These are phyloP conservation scores for Dendrophyllia cribrosa DNA, from an alignment of 64 coral and sea anemone species.

Conservation along the genomic window DNA sequence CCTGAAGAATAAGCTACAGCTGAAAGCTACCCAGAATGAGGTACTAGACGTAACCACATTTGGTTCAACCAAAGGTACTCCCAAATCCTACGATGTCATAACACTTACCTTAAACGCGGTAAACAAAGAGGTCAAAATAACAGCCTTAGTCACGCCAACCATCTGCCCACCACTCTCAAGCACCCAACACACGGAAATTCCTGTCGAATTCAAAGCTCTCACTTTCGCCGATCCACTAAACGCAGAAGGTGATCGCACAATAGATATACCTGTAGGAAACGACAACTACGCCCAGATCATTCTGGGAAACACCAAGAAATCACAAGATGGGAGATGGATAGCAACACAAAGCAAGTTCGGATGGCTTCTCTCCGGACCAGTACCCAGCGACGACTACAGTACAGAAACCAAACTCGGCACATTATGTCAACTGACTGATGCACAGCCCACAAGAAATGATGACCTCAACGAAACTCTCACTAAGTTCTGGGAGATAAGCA, in stretches of 20 bases:
- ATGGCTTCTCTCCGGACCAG: constrained; percentile 68
- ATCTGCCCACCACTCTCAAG: constrained; percentile 68
- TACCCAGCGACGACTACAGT: constrained; percentile 6
- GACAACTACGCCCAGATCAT: constrained; percentile 60
- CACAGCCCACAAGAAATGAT: not conserved
- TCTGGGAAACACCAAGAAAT: constrained; percentile 56
- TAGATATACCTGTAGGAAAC: constrained; percentile 79
- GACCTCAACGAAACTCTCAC: constrained; percentile 1
- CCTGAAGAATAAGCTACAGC: constrained; percentile 26
- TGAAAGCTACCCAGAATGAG: not conserved
- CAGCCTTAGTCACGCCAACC: constrained; percentile 42
- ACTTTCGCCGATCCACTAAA: constrained; percentile 37
- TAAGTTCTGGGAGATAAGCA: constrained; percentile 56
- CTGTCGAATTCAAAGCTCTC: constrained; percentile 37
- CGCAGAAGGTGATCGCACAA: constrained; percentile 9
- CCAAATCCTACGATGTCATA: constrained; percentile 51
- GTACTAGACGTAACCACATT: constrained; percentile 40
- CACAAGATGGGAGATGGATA: constrained; percentile 30
- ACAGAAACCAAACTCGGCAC: not conserved
- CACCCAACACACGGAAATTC: constrained; percentile 37
- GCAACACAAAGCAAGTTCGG: constrained; percentile 70
- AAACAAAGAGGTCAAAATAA: constrained; percentile 59
- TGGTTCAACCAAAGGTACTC: constrained; percentile 38
- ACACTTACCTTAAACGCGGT: constrained; percentile 68
- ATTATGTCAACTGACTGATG: not conserved